Percentiles rank a stretch among this genome's conserved stretches.
These are phyloP conservation scores for Malurus cyaneus DNA, from an alignment of 2,113 vertebrate genomes.

Conservation along the genomic window DNA sequence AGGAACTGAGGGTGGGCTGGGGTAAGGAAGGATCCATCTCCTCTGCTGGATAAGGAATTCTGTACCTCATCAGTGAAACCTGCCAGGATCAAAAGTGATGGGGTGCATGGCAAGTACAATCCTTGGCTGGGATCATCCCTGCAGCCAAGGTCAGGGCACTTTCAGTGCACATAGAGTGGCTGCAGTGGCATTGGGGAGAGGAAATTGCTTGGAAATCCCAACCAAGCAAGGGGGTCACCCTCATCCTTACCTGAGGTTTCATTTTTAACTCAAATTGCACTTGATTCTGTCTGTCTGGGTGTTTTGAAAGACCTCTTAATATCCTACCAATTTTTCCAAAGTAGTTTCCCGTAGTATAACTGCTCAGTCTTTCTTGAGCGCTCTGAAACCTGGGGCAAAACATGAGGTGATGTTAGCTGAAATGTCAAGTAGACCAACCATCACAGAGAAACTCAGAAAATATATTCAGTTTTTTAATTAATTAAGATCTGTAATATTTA, in stretches of 20 bases:
- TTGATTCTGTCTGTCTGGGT: not conserved
- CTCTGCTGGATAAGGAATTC: not conserved
- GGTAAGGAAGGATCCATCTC: not conserved
- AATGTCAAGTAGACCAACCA: not conserved
- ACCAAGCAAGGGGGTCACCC: not conserved
- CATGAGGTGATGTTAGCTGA: not conserved
- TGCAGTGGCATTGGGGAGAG: not conserved
- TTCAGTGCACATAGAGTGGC: not conserved
- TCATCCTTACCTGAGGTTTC: not conserved
- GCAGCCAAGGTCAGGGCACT: not conserved
- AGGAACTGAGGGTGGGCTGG: rapidly evolving
- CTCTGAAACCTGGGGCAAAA: not conserved
- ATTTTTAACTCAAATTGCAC: not conserved
- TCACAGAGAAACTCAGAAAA: not conserved
- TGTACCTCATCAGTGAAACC: not conserved
- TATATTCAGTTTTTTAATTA: not conserved
- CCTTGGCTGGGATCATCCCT: not conserved
- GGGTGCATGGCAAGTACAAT: not conserved
- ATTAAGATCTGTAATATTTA: not conserved
- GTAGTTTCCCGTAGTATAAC: not conserved
- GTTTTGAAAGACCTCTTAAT: not conserved
- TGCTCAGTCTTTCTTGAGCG: not conserved
- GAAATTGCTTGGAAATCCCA: not conserved
- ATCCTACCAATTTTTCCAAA: not conserved
- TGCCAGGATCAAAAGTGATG: not conserved